These are phyloP conservation scores for Xiphophorus birchmanni DNA, from an alignment of 2,797 vertebrate genomes.

Conservation along the genomic window DNA sequence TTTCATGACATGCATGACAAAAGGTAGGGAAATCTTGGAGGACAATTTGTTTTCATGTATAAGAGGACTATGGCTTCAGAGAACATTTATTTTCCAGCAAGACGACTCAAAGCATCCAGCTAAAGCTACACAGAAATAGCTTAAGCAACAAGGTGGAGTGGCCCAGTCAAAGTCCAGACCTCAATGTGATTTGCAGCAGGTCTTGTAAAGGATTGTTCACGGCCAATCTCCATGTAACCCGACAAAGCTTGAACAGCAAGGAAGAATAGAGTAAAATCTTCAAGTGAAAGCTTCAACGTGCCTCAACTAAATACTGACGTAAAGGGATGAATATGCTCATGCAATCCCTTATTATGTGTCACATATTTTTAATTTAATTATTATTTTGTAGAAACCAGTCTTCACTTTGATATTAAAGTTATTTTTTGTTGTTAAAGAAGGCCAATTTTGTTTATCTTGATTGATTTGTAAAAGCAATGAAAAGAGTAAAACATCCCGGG, in stretches of 20 bases:
- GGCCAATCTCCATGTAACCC: background rate
- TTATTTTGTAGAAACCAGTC: background rate
- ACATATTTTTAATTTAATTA: background rate
- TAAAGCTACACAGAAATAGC: background rate
- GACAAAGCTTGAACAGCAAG: background rate
- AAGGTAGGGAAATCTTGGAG: too few relatives aligned
- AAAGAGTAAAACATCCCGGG: background rate
- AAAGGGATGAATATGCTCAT: background rate
- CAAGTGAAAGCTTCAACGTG: too few relatives aligned
- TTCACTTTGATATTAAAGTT: background rate
- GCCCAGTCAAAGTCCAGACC: background rate
- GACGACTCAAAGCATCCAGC: too few relatives aligned
- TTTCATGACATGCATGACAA: conserved; percentile 22
- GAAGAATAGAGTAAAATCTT: background rate
- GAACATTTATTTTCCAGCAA: background rate
- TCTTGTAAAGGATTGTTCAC: background rate
- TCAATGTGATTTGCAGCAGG: background rate
- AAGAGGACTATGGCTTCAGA: background rate
- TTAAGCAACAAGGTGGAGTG: background rate
- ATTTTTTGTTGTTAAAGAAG: background rate
- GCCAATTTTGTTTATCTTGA: background rate
- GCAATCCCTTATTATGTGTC: background rate
- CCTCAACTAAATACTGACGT: background rate
- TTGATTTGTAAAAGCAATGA: background rate
- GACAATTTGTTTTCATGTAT: too few relatives aligned